These are phyloP conservation scores for Allygus modestus DNA, from an alignment of 2,888 invertebrate genomes.

Conservation along the genomic window DNA sequence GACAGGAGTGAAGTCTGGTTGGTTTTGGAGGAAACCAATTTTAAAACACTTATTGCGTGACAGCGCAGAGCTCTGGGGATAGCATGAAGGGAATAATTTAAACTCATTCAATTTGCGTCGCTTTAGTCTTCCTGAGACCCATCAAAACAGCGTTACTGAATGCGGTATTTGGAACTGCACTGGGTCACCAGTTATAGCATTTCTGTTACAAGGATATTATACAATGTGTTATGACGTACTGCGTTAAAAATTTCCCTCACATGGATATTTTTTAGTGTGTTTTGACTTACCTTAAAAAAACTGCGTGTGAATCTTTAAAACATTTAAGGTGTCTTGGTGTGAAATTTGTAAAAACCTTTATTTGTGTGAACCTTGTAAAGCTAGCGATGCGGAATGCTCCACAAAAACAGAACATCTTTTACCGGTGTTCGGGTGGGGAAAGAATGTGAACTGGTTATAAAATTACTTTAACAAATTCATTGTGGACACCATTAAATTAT, in stretches of 20 bases:
- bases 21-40: conserved; percentile 46
- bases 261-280: too few species aligned
- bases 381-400: too few species aligned
- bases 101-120: conserved; percentile 43
- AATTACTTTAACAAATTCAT: conserved; percentile 35
- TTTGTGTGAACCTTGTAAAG: too few species aligned
- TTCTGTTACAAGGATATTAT: too few species aligned
- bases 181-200: too few species aligned
- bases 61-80: conserved; percentile 44
- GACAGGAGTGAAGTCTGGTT: conserved; percentile 13
- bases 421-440: not conserved
- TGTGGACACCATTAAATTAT: conserved; percentile 16
- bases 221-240: too few species aligned
- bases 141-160: not conserved
- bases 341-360: too few species aligned
- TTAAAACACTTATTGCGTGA: conserved; percentile 54
- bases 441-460: conserved; percentile 20
- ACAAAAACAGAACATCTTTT: not conserved
- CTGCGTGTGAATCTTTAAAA: too few species aligned
- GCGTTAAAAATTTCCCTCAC: too few species aligned
- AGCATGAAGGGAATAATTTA: conserved; percentile 45
- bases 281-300: too few species aligned
- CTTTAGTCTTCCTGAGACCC: not conserved
- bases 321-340: too few species aligned
- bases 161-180: not conserved